Conservation (phyloP, 1,140 invertebrate species). For the Steinernema khuongi region DNA sequence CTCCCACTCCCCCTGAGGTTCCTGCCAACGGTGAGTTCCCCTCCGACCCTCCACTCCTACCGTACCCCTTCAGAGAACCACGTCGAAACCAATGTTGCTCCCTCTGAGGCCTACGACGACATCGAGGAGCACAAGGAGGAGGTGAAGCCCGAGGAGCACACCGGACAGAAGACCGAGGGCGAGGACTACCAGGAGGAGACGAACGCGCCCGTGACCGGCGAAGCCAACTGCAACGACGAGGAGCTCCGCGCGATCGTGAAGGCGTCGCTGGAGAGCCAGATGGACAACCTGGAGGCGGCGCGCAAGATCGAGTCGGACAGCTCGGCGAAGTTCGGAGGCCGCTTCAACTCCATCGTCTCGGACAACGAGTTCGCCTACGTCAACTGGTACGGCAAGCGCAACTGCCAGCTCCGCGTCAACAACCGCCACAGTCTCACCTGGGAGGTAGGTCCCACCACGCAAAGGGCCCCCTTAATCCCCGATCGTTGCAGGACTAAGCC, state of each 20-base stretch:
- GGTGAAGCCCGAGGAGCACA: neutral
- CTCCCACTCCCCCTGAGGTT: conserved; percentile 22
- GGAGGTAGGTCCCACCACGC: no score
- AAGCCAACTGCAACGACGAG: conserved; percentile 40
- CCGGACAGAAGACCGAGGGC: no score
- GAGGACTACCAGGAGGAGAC: neutral
- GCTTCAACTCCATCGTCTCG: conserved; percentile 45
- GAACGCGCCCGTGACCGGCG: neutral
- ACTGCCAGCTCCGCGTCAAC: conserved; percentile 38
- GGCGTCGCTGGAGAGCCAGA: conserved; percentile 27
- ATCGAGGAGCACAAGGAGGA: conserved; percentile 31
- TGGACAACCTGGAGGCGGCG: conserved; percentile 42
- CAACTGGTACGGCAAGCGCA: conserved; percentile 46
- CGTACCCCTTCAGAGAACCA: neutral
- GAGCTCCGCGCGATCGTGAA: conserved; percentile 37
- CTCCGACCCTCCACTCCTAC: neutral
- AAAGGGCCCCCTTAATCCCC: no score
- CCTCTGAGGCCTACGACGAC: conserved; percentile 32
- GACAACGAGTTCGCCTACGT: conserved; percentile 40
- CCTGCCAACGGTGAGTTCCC: neutral
- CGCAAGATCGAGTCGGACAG: conserved; percentile 43
- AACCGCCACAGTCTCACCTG: conserved; percentile 42
- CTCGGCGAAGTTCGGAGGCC: conserved; percentile 41
- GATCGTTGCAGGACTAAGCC: no score
- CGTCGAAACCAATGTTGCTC: neutral